Base-by-base conservation (phyloP, 2,888 invertebrate species). In the Craniophora ligustri region DNA sequence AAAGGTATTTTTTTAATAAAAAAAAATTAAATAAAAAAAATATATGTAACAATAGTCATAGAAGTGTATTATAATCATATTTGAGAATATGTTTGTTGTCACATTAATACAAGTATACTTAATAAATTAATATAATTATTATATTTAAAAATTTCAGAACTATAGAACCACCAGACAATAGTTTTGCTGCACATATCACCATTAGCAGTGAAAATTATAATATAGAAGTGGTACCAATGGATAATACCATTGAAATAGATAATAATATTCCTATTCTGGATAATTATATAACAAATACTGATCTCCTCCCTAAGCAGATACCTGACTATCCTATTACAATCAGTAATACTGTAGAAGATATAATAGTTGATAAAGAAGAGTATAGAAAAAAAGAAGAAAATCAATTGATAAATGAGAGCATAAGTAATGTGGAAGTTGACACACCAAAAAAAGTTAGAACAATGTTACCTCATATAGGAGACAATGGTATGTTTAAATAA, bases 131-230 rank as follows among this genome's bases (percentile, higher is more conserved):
- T 26, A n/a, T n/a, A 26, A n/a, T 26, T 26, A n/a, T 26, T 6
- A 4, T 26, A 26, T 3, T 3, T 6, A 26, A 2, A 1, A n/a
- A 40, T 75, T 75, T 30, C 48, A 73, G 72, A 39, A 8, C 35
- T 36, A 16, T 23, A n/a, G 72, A 65, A 45, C 44, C 30, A 32
- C 6, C 21, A 14, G 58, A 60, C 8, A 44, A 58, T 45, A 60
- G 60, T 47, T 63, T 60, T 36, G 62, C 61, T 23, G 64, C 70
- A 26, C 61, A 60, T 36, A 61, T 76, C 31, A 74, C 51, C 36
- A 67, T 69, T 30, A 67, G 54, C 31, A 47, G 50, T 31, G 41
- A 63, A 2, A 59, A 67, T 15, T 65, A 70, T 42, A 63, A 68
- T 47, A 44, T 76, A 5, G 55, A 78, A 63, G 45, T 78, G 14